Conservation (phyloP, 2,888 invertebrate genomes). For the Coelogynopora nodosa region DNA sequence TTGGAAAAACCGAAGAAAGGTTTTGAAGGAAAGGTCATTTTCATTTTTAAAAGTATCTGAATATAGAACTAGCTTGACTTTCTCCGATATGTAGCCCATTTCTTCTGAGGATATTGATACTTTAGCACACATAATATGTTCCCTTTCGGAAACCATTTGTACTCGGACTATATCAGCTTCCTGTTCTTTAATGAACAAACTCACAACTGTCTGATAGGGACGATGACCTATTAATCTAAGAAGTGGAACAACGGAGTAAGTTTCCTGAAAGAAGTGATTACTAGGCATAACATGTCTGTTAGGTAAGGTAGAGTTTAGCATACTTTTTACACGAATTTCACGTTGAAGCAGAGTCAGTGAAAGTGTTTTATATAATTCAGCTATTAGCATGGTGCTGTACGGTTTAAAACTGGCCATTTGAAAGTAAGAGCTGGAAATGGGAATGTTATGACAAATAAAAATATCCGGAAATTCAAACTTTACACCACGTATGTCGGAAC, state of each 20-base stretch:
- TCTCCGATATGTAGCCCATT: neutral
- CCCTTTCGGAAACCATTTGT: neutral
- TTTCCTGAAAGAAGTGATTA: neutral
- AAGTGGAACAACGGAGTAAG: neutral
- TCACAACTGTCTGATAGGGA: neutral
- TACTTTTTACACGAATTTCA: neutral
- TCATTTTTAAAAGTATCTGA: neutral
- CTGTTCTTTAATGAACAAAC: neutral
- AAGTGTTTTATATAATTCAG: no score
- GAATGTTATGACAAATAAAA: neutral
- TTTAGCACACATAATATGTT: neutral
- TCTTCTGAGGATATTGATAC: neutral
- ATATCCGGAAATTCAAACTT: neutral
- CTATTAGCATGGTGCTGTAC: neutral
- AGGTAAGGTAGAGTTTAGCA: neutral
- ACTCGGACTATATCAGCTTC: neutral
- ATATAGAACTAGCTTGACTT: neutral
- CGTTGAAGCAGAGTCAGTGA: neutral
- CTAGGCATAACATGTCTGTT: neutral
- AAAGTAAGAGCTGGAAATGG: neutral
- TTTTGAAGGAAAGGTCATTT: neutral
- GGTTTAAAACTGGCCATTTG: neutral
- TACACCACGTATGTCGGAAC: neutral
- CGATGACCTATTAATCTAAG: neutral
- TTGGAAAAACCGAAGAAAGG: neutral